These are phyloP conservation scores for Mythimna pallens DNA, from an alignment of 2,888 invertebrate genomes.

Conservation along the genomic window DNA sequence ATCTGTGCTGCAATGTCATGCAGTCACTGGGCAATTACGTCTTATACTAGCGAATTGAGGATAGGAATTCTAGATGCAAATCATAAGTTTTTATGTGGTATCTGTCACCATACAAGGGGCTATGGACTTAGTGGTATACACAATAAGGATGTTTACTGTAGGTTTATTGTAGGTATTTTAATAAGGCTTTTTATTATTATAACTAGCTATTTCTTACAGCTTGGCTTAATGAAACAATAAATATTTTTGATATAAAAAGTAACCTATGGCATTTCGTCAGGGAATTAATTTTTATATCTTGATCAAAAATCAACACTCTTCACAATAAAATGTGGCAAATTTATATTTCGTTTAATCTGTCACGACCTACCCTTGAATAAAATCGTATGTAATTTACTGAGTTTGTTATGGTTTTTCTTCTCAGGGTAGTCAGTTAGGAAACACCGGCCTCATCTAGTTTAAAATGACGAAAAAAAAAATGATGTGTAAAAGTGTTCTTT, in stretches of 20 bases:
- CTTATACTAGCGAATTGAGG: conserved; percentile 7
- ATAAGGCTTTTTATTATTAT: not conserved
- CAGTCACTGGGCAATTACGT: conserved; percentile 23
- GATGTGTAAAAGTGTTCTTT: too few species aligned
- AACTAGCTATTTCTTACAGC: not conserved
- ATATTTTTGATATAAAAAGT: not conserved
- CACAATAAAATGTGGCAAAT: too few species aligned
- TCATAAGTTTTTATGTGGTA: conserved; percentile 38
- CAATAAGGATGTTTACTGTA: conserved; percentile 21
- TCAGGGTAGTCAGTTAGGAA: too few species aligned
- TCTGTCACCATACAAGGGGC: conserved; percentile 23
- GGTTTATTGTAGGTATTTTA: conserved; percentile 1
- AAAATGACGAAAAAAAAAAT: too few species aligned
- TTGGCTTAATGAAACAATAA: not conserved
- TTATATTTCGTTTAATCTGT: too few species aligned
- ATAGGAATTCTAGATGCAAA: conserved; percentile 48
- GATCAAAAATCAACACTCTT: too few species aligned
- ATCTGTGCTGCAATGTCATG: conserved; percentile 44
- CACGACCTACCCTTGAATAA: too few species aligned
- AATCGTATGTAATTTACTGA: too few species aligned
- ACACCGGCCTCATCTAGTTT: too few species aligned
- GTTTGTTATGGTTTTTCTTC: too few species aligned
- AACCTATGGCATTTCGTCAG: not conserved
- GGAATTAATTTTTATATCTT: not conserved
- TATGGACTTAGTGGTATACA: conserved; percentile 5